Base-by-base conservation (phyloP, 1,140 invertebrate species). In the Dendrolimus kikuchii region DNA sequence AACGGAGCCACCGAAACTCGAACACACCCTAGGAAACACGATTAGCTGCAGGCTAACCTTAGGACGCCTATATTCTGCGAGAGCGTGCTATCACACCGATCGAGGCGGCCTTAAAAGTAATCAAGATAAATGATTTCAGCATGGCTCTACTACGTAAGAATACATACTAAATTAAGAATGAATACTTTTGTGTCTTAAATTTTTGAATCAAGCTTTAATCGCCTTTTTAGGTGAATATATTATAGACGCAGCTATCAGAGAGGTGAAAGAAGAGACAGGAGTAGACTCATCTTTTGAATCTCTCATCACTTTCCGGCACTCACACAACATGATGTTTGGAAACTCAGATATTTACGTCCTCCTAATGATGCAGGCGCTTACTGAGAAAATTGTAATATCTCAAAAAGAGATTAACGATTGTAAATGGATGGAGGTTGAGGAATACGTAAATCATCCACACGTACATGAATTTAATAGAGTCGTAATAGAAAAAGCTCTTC, bases 211-310 rank as follows among this genome's bases (percentile, higher is more conserved):
- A 10, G 7, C 41, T 44, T 8, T 44, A 38, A 37, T 51, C 8
- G 5, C 10, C 5, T 9, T 49, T 82, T 53, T 62, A 95, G 94
- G 92, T 59, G 96, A 98, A 90, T 91, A 95, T 74, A 88, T 97
- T 42, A 82, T 90, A 41, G 90, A 91, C 54, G 95, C 96, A 7
- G 94, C 92, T 5, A 89, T 92, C 41, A 89, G 96, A 66, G 96
- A 98, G 88, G 95, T 98, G 2, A 85, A 91, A 10, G 96, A 98
- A 88, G 96, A 98, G 83, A 98, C 96, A 2, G 94, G 95, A 45
- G 89, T 98, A 45, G 73, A 90, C 49, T 89, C 92, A 3, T 89
- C 91, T 55, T 98, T 97, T 78, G 80, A 91, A 46, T 93, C 92
- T 38, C 66, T 98, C 6, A 74, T 98, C 7, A 89, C 91, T 46